phyloP scores from a whole-genome alignment of 2,797 vertebrate genomes.

The Syndactyla subalaris region DNA sequence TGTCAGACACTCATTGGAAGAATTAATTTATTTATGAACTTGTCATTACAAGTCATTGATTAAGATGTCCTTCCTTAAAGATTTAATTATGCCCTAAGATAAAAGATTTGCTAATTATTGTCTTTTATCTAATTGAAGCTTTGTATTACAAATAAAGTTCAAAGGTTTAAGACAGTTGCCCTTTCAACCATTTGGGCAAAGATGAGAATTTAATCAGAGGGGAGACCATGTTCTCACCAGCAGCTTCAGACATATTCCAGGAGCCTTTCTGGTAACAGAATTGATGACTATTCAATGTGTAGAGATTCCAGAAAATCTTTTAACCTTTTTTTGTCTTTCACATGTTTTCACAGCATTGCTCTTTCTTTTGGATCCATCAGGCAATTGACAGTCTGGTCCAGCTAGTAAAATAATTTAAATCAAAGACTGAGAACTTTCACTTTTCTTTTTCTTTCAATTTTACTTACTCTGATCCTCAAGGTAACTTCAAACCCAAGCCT shows the following conservation, averaged over 20 bases:
- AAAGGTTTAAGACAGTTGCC: conserved; percentile 91
- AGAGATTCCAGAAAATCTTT: conserved; percentile 52
- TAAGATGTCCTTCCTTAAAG: conserved; percentile 90
- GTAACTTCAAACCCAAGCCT: neutral
- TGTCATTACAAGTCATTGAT: conserved; percentile 96
- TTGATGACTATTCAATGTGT: conserved; percentile 37
- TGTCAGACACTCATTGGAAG: conserved; percentile 86
- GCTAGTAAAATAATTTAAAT: neutral
- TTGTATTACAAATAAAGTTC: conserved; percentile 92
- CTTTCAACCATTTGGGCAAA: conserved; percentile 79
- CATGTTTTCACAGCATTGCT: conserved; percentile 14
- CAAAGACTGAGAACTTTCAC: neutral
- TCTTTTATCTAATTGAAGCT: conserved; percentile 96
- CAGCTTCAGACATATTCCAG: conserved; percentile 63
- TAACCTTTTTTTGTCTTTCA: conserved; percentile 57
- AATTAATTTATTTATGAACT: conserved; percentile 99
- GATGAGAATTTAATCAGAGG: conserved; percentile 92
- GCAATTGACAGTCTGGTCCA: neutral
- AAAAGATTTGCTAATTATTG: conserved; percentile 99
- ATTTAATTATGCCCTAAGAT: conserved; percentile 97
- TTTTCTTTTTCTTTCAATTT: neutral
- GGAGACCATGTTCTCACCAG: conserved; percentile 68
- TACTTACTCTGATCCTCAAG: neutral
- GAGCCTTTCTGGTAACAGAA: conserved; percentile 40
- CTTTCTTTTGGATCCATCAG: conserved; percentile 30